Evolutionary conservation across 2,888 invertebrate genomes (phyloP).

Genomic region (Pecten maximus): DNA sequence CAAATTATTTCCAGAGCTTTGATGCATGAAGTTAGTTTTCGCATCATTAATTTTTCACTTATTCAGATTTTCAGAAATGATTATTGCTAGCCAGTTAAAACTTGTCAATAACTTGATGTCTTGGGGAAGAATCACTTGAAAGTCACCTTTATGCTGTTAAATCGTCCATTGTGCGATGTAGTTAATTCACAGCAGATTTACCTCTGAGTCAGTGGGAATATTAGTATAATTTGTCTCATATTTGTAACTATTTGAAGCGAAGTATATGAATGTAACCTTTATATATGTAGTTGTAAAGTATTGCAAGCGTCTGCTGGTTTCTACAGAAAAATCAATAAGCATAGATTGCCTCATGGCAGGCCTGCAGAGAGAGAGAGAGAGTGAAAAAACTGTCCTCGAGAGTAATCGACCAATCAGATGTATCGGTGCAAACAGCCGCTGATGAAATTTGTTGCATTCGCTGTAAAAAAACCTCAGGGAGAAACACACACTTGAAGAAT

Average conservation of each 20-base stretch:
- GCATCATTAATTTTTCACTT: not conserved
- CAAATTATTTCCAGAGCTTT: not conserved
- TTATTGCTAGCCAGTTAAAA: not conserved
- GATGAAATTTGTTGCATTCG: constrained; percentile 38
- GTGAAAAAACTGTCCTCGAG: not conserved
- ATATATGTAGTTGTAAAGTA: not conserved
- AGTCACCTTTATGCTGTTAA: not conserved
- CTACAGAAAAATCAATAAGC: constrained; percentile 4
- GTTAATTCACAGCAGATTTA: not conserved
- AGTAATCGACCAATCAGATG: constrained; percentile 55
- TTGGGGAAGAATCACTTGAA: not conserved
- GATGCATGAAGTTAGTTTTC: constrained; percentile 7
- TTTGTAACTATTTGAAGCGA: constrained; percentile 18
- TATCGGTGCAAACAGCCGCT: constrained; percentile 53
- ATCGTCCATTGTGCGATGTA: not conserved
- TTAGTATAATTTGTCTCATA: not conserved
- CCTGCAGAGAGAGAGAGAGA: not conserved
- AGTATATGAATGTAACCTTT: not conserved
- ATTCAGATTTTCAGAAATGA: not conserved
- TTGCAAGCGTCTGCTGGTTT: not conserved
- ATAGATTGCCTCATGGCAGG: not conserved
- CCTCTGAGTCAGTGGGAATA: not conserved
- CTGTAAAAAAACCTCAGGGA: not conserved
- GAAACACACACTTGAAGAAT: not conserved
- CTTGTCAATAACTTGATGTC: not conserved